Evolutionary conservation across 1,140 invertebrate species (phyloP).

Genomic region (Heliothis subflexa): DNA sequence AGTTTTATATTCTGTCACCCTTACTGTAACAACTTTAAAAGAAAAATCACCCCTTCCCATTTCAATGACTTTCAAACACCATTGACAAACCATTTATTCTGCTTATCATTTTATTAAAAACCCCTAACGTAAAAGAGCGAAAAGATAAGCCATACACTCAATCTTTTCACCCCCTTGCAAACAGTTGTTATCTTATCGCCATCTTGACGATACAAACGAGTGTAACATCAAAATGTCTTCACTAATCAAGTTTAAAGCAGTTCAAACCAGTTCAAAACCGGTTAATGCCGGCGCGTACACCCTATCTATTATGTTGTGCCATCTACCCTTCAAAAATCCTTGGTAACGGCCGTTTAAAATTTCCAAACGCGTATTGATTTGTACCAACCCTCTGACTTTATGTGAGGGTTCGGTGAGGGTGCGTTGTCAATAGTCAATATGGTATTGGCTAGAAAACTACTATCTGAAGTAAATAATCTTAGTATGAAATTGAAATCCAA

Average conservation of each 20-base stretch:
- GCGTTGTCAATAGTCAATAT: constrained; percentile 55
- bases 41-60: no score
- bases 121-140: background rate
- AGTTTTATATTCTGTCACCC: no score
- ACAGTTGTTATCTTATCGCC: constrained; percentile 22
- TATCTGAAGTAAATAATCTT: constrained; percentile 18
- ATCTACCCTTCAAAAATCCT: constrained; percentile 58
- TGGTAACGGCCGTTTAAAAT: constrained; percentile 70
- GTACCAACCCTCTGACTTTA: constrained; percentile 54
- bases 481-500: background rate
- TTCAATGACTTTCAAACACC: background rate
- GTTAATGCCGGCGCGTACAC: constrained; percentile 44
- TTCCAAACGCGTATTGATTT: constrained; percentile 77
- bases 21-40: no score
- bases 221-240: constrained; percentile 44
- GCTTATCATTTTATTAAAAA: constrained; percentile 7
- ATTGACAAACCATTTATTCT: background rate
- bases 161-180: constrained; percentile 10
- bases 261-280: constrained; percentile 41
- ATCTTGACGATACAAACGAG: constrained; percentile 46
- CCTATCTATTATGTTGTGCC: constrained; percentile 47
- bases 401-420: constrained; percentile 49
- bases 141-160: background rate
- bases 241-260: constrained; percentile 47
- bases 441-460: constrained; percentile 28